Evolutionary conservation across 2,888 invertebrate species (phyloP).

Genomic region (Ceraclea dissimilis): DNA sequence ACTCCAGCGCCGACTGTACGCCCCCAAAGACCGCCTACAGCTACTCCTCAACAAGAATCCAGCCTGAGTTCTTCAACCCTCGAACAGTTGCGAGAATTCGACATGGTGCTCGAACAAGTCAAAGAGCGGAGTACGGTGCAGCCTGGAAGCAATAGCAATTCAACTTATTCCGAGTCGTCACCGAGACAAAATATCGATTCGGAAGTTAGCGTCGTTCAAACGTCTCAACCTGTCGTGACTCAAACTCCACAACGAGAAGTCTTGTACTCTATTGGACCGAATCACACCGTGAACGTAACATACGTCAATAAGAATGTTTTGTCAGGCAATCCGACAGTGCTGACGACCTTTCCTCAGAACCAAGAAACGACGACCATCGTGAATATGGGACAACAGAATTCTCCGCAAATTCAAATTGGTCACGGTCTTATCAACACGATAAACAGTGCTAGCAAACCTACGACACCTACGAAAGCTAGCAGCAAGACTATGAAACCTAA

Average conservation of each 20-base stretch:
- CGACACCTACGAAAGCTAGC: conserved; percentile 34
- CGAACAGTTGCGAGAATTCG: conserved; percentile 72
- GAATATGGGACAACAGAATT: conserved; percentile 22
- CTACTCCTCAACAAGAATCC: conserved; percentile 36
- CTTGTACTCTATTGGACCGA: conserved; percentile 32
- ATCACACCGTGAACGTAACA: conserved; percentile 26
- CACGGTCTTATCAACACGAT: conserved; percentile 17
- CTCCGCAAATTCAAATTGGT: conserved; percentile 20
- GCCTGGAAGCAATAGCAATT: conserved; percentile 34
- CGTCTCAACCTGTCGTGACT: conserved; percentile 7
- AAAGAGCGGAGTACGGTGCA: conserved; percentile 66
- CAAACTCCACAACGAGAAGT: conserved; percentile 36
- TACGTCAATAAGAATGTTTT: conserved; percentile 39
- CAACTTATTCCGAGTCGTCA: conserved; percentile 27
- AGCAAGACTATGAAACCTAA: conserved; percentile 45
- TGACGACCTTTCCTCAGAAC: conserved; percentile 17
- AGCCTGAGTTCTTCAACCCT: conserved; percentile 67
- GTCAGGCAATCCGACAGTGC: conserved; percentile 33
- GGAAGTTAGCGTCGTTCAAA: conserved; percentile 16
- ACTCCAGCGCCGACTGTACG: conserved; percentile 32
- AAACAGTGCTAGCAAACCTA: conserved; percentile 17
- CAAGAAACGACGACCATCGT: conserved; percentile 16
- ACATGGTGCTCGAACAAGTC: conserved; percentile 73
- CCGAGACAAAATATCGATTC: conserved; percentile 24
- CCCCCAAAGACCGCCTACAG: conserved; percentile 29